phyloP scores from a whole-genome alignment of 2,888 invertebrate species.

The Drosophila vallismaia region DNA sequence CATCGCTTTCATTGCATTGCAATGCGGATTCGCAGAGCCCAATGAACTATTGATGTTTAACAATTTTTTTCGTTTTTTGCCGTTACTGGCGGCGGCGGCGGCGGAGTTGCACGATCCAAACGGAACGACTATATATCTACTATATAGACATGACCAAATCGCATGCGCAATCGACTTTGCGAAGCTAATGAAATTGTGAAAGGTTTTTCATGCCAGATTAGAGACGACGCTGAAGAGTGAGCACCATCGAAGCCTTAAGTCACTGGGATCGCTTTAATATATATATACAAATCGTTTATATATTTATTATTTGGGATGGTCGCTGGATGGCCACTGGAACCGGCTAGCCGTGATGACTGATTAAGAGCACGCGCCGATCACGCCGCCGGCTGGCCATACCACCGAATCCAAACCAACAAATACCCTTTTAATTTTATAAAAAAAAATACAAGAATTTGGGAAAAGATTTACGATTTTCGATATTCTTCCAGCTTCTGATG shows the following conservation, averaged over 20 bases:
- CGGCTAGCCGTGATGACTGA: conserved; percentile 34
- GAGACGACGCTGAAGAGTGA: too few species aligned
- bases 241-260: not conserved
- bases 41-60: conserved; percentile 74
- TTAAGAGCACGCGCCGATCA: conserved; percentile 42
- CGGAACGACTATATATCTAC: conserved; percentile 18
- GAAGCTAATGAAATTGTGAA: conserved; percentile 71
- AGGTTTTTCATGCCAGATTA: conserved; percentile 58
- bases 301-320: not conserved
- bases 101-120: conserved; percentile 52
- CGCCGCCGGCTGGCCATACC: not conserved
- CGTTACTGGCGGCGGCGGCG: not conserved
- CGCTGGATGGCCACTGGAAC: conserved; percentile 6
- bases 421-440: not conserved
- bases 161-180: conserved; percentile 60
- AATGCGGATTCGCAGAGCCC: conserved; percentile 79
- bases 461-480: too few species aligned
- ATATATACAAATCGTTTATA: not conserved
- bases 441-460: too few species aligned
- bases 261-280: not conserved
- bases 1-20: conserved; percentile 58
- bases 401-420: not conserved
- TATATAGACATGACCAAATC: conserved; percentile 44
- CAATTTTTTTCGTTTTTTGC: conserved; percentile 6
- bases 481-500: too few species aligned